phyloP scores from a whole-genome alignment of 2,888 invertebrate genomes.

The Noctua fimbriata region DNA sequence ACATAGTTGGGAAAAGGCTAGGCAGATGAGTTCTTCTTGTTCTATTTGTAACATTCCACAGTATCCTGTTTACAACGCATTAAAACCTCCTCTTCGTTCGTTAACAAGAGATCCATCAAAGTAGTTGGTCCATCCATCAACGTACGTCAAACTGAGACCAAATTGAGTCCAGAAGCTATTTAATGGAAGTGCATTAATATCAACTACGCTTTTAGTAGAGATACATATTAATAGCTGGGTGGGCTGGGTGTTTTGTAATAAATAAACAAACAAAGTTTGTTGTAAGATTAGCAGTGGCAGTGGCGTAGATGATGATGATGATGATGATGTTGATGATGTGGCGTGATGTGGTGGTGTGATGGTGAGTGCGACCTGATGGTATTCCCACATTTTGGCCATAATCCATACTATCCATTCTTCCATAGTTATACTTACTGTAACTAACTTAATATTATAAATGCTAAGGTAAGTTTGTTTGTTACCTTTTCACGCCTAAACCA shows the following conservation, averaged over 20 bases:
- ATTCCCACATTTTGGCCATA: too few species aligned
- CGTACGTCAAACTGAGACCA: conserved; percentile 32
- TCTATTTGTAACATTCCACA: neutral
- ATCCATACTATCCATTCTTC: too few species aligned
- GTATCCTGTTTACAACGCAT: conserved; percentile 18
- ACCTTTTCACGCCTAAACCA: too few species aligned
- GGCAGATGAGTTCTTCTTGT: neutral
- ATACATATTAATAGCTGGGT: neutral
- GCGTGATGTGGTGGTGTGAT: too few species aligned
- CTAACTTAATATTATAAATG: too few species aligned
- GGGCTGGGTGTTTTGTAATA: too few species aligned
- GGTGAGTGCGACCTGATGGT: too few species aligned
- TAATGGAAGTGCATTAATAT: conserved; percentile 47
- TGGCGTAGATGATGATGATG: too few species aligned
- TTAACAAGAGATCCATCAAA: conserved; percentile 38
- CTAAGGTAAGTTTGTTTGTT: too few species aligned
- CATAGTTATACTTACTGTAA: too few species aligned
- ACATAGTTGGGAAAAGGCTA: neutral
- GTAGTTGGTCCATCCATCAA: conserved; percentile 44
- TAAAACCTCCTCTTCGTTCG: conserved; percentile 20
- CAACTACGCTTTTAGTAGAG: neutral
- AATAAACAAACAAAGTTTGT: neutral
- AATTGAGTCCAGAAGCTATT: conserved; percentile 47
- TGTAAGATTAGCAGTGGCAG: too few species aligned
- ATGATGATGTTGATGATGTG: too few species aligned